Evolutionary conservation across 2,797 vertebrate genomes (phyloP).

Genomic region (Ctenopoma multispine): DNA sequence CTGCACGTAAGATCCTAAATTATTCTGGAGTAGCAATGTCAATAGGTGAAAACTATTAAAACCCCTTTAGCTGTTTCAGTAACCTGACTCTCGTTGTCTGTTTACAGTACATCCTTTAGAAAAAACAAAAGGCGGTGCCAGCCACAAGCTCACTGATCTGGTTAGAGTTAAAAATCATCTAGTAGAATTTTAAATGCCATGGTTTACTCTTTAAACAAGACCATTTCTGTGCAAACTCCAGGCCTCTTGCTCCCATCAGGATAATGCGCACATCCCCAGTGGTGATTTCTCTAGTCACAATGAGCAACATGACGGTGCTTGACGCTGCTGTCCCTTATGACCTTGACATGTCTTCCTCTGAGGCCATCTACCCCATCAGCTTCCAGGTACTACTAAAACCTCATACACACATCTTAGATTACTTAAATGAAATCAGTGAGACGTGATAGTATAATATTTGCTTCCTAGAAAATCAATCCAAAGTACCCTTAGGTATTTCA

Average conservation of each 20-base stretch:
- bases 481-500: neutral
- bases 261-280: constrained; percentile 79
- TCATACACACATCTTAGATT: neutral
- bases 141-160: neutral
- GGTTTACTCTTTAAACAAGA: constrained; percentile 7
- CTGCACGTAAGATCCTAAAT: too few species aligned
- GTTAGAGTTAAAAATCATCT: neutral
- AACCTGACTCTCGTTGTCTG: neutral
- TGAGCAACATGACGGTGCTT: constrained; percentile 93
- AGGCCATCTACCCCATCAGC: constrained; percentile 90
- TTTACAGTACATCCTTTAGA: neutral
- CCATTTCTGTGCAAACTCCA: constrained; percentile 24
- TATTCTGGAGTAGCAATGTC: neutral
- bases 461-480: neutral
- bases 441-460: neutral
- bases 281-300: constrained; percentile 88
- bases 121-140: neutral
- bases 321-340: constrained; percentile 88
- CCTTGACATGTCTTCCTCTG: constrained; percentile 85
- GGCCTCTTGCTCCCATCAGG: constrained; percentile 60
- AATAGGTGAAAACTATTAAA: neutral
- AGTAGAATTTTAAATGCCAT: neutral
- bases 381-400: constrained; percentile 87
- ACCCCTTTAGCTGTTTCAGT: neutral
- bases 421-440: neutral